Evolutionary conservation across 2,113 vertebrate species (phyloP), one percentile per base, ranked within the genome.

Genomic region (Neofelis nebulosa): DNA sequence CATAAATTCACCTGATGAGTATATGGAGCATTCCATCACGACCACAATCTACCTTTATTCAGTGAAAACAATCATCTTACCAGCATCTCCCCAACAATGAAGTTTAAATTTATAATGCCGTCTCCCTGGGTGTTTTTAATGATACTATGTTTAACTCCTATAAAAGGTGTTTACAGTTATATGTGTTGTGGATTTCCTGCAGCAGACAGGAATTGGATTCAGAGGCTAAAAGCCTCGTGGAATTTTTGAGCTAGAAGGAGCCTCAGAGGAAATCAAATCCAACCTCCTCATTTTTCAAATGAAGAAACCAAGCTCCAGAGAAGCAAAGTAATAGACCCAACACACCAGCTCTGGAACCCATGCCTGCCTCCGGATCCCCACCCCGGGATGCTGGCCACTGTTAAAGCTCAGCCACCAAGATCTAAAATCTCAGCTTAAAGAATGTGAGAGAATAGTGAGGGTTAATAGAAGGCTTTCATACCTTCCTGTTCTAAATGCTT

Each of bases 131-230:
- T 79, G 11, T 33, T 82, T 85, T 81, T 36, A 76, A 71, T 36
- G 81, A 61, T 33, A n/a, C 31, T 96, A 65, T 93, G 82, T 98
- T 97, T 91, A 96, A 95, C 45, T 96, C 63, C 45, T 63, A 50
- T 31, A 36, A 91, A 96, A 50, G 29, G 23, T 97, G 52, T 82
- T 97, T 96, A 80, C 25, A 27, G 33, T 83, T 94, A 68, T 57
- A 96, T 52, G 7, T 96, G 61, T 69, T 81, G 25, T 85, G 3
- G 45, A 55, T 96, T 97, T 98, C 94, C 78, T 96, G 41, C n/a
- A 87, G 79, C 27, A 93, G 71, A 84, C 31, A 96, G 14, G 36
- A 95, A 83, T 76, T 96, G 94, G 85, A 97, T 84, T 97, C 89
- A 92, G 33, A 89, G 52, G 66, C 95, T 96, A 68, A 94, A 87